Conservation (phyloP, 2,113 vertebrate species). For the Pimephales promelas region DNA sequence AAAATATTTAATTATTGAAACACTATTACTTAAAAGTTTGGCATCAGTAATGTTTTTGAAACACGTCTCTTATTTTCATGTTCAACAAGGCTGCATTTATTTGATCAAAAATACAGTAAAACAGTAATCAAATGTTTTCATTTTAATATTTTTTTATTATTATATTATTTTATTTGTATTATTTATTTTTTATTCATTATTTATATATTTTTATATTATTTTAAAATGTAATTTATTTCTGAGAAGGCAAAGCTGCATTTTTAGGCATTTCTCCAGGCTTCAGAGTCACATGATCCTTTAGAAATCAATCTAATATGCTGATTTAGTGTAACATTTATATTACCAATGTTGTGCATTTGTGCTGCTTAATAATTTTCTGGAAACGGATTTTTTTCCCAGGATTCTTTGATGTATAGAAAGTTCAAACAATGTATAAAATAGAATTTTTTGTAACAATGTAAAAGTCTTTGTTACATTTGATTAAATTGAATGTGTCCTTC, state of each 20-base stretch:
- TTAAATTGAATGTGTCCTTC: background rate
- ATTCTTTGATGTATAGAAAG: background rate
- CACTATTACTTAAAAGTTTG: background rate
- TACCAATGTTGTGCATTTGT: background rate
- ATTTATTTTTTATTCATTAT: too few species aligned
- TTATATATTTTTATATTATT: too few species aligned
- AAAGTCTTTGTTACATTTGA: background rate
- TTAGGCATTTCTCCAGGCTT: background rate
- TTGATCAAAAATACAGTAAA: background rate
- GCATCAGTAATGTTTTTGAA: background rate
- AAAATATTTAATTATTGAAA: background rate
- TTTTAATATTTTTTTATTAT: too few species aligned
- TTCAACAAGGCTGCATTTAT: background rate
- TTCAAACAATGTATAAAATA: too few species aligned
- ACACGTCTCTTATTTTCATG: background rate
- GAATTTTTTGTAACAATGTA: background rate
- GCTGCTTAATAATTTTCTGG: background rate
- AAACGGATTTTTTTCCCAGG: background rate
- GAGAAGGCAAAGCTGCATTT: background rate
- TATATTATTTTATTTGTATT: too few species aligned
- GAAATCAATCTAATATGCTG: background rate
- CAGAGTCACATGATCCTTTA: background rate
- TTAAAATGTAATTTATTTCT: background rate
- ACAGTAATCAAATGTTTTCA: background rate
- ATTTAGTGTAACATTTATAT: background rate